Percentiles rank a stretch among this genome's conserved stretches.
These are phyloP conservation scores for Epinotia nisella DNA, from an alignment of 2,888 invertebrate genomes.

Conservation along the genomic window DNA sequence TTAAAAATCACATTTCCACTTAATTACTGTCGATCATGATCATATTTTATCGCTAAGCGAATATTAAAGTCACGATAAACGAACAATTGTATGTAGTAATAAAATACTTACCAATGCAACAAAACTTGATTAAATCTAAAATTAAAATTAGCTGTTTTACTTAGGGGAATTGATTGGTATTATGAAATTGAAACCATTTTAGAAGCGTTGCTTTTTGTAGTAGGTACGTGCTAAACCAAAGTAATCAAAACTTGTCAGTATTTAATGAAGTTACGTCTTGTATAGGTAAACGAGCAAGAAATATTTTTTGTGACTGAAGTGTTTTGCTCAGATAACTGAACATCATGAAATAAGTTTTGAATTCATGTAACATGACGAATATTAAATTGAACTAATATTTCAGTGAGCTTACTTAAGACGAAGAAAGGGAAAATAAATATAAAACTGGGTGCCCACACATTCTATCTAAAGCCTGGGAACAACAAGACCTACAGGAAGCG, in stretches of 20 bases:
- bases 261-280: background rate
- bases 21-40: too few species aligned
- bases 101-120: background rate
- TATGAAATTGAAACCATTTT: background rate
- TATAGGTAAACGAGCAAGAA: background rate
- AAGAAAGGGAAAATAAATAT: constrained; percentile 70
- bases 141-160: background rate
- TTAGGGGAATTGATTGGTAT: background rate
- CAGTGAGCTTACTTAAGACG: constrained; percentile 66
- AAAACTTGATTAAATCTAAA: background rate
- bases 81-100: too few species aligned
- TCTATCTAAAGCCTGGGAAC: constrained; percentile 67
- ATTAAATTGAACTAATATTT: constrained; percentile 47
- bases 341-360: background rate
- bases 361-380: background rate
- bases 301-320: background rate
- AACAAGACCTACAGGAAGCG: constrained; percentile 57
- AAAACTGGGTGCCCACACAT: constrained; percentile 66
- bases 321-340: background rate
- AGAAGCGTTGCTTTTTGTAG: background rate
- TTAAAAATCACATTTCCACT: too few species aligned
- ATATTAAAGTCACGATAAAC: background rate
- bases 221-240: background rate
- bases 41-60: background rate
- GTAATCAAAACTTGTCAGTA: background rate